A percentile compares a stretch with the other conserved stretches of the same genome.
Conservation (phyloP, 1,140 invertebrate species). For the Bombus haemorrhoidalis region DNA sequence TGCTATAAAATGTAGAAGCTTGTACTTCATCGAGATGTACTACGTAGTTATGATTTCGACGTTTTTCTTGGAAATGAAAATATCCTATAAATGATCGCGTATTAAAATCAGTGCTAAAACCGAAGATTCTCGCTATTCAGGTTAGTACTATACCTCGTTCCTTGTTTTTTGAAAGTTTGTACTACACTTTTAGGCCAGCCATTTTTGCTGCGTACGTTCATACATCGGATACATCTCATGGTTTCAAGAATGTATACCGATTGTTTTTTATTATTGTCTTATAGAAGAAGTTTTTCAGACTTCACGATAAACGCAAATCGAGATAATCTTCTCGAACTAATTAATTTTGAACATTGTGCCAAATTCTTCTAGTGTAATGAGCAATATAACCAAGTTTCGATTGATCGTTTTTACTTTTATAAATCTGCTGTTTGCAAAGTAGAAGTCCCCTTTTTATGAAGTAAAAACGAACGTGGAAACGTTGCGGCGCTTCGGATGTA, state of each 20-base stretch:
- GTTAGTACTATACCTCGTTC: slow-evolving; percentile 23
- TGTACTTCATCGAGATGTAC: slow-evolving; percentile 54
- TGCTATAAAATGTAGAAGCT: slow-evolving; percentile 68
- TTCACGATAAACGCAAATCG: slow-evolving; percentile 44
- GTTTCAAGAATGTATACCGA: slow-evolving; percentile 35
- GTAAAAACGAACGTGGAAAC: not conserved
- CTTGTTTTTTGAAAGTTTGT: slow-evolving; percentile 63
- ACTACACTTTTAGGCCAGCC: slow-evolving; percentile 69
- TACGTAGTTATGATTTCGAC: slow-evolving; percentile 18
- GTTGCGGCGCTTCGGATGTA: not conserved
- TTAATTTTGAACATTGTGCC: not conserved
- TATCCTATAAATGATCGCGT: slow-evolving; percentile 5
- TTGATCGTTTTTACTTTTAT: not conserved
- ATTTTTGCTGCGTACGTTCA: slow-evolving; percentile 46
- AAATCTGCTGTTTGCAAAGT: not conserved
- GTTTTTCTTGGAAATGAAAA: slow-evolving; percentile 14
- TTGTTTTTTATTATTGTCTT: slow-evolving; percentile 65
- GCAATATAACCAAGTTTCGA: not conserved
- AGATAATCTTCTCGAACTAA: not conserved
- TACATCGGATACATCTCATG: slow-evolving; percentile 47
- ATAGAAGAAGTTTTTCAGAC: slow-evolving; percentile 62
- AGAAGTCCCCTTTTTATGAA: not conserved
- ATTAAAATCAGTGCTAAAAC: slow-evolving; percentile 29
- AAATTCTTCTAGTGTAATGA: not conserved
- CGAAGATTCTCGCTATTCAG: slow-evolving; percentile 12